Evolutionary conservation across 2,113 vertebrate genomes (phyloP).

Genomic region (Morone chrysops): DNA sequence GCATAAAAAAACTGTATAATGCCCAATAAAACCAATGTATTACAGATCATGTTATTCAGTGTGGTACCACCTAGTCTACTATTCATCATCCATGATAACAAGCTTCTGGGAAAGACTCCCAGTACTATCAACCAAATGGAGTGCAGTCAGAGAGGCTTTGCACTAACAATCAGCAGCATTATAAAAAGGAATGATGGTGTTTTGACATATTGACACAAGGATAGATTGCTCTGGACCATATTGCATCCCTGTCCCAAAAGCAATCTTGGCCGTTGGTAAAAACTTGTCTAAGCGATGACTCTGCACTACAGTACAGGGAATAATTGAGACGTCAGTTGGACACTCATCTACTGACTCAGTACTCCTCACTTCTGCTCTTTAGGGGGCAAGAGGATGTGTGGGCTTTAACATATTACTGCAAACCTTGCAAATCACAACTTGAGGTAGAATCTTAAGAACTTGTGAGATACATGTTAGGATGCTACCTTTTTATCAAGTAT

Average conservation of each 20-base stretch:
- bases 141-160: conserved; percentile 62
- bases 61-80: conserved; percentile 23
- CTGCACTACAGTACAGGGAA: conserved; percentile 68
- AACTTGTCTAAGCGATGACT: conserved; percentile 79
- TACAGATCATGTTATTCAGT: conserved; percentile 43
- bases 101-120: conserved; percentile 60
- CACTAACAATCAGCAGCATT: conserved; percentile 68
- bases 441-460: conserved; percentile 27
- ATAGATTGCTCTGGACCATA: conserved; percentile 81
- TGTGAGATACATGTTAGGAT: conserved; percentile 19
- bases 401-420: conserved; percentile 63
- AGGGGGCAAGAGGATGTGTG: conserved; percentile 40
- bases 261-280: conserved; percentile 77
- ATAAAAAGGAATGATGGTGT: conserved; percentile 78
- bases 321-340: conserved; percentile 73
- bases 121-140: conserved; percentile 63
- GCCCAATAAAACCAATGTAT: conserved; percentile 50
- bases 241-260: conserved; percentile 82
- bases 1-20: conserved; percentile 43
- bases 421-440: conserved; percentile 47
- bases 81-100: conserved; percentile 66
- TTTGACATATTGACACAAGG: conserved; percentile 79
- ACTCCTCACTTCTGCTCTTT: conserved; percentile 54
- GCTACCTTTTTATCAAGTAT: conserved; percentile 23
- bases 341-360: conserved; percentile 69